Percentiles rank a stretch among this genome's conserved stretches.
Evolutionary conservation across 2,888 invertebrate species (phyloP).

Genomic region (Drosophila lutescens): DNA sequence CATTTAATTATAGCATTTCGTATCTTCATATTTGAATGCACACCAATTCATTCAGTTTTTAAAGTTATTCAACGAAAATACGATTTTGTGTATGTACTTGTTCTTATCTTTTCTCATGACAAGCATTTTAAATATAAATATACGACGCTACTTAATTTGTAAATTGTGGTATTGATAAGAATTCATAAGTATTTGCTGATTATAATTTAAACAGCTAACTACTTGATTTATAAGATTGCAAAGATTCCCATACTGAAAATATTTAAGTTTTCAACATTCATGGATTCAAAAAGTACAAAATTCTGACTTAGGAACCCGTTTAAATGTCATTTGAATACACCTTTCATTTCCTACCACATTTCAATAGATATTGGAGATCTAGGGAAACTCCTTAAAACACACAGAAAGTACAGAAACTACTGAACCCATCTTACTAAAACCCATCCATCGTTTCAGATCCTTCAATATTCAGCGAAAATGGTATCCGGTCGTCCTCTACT

Average conservation of each 20-base stretch:
- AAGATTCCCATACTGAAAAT: too few relatives aligned
- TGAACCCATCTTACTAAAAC: neutral
- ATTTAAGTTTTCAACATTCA: too few relatives aligned
- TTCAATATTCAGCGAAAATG: slow-evolving; percentile 86
- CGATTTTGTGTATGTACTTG: neutral
- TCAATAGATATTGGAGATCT: too few relatives aligned
- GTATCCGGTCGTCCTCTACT: slow-evolving; percentile 91
- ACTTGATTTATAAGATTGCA: neutral
- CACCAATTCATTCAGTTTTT: neutral
- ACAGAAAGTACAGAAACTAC: too few relatives aligned
- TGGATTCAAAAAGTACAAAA: neutral
- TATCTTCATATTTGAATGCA: neutral
- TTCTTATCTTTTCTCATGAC: slow-evolving; percentile 16
- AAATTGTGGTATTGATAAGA: slow-evolving; percentile 21
- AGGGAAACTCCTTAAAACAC: too few relatives aligned
- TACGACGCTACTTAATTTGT: slow-evolving; percentile 8
- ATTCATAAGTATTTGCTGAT: neutral
- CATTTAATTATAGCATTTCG: neutral
- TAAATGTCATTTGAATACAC: neutral
- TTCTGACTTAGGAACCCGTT: neutral
- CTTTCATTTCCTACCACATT: neutral
- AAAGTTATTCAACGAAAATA: slow-evolving; percentile 2
- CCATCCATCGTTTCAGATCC: slow-evolving; percentile 55
- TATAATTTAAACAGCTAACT: neutral
- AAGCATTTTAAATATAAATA: slow-evolving; percentile 19